These are phyloP conservation scores for Pogoniulus pusillus DNA, from an alignment of 2,797 vertebrate species.

Conservation along the genomic window DNA sequence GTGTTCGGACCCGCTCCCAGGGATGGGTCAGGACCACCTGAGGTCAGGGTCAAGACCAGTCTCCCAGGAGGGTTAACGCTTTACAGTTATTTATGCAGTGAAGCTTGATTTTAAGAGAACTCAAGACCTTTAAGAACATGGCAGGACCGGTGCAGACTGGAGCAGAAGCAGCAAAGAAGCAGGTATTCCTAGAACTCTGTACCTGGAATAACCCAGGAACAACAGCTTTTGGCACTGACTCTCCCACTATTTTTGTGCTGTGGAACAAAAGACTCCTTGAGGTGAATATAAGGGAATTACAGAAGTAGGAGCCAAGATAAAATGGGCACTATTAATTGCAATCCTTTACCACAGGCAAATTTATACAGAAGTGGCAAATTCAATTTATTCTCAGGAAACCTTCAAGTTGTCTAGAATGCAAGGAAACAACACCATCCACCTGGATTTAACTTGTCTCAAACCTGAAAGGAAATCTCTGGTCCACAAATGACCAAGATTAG, in stretches of 20 bases:
- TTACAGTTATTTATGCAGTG: background rate
- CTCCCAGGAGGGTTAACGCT: too few relatives aligned
- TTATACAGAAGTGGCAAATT: background rate
- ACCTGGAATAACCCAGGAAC: background rate
- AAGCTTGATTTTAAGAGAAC: background rate
- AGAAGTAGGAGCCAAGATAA: background rate
- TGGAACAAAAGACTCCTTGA: background rate
- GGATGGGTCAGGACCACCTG: too few relatives aligned
- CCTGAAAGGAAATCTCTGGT: constrained; percentile 22
- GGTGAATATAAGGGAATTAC: background rate
- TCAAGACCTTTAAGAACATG: background rate
- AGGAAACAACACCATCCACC: background rate
- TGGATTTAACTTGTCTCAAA: background rate
- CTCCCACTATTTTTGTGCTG: background rate
- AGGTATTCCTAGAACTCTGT: background rate
- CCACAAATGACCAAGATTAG: constrained; percentile 30
- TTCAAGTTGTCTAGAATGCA: background rate
- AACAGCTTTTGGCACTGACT: background rate
- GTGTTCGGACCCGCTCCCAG: too few relatives aligned
- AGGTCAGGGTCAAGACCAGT: too few relatives aligned
- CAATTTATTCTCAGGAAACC: background rate
- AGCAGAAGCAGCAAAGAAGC: background rate
- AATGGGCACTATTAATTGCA: background rate
- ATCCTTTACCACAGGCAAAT: background rate
- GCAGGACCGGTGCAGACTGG: background rate